Evolutionary conservation across 2,113 vertebrate species (phyloP).

Genomic region (Nanger granti): DNA sequence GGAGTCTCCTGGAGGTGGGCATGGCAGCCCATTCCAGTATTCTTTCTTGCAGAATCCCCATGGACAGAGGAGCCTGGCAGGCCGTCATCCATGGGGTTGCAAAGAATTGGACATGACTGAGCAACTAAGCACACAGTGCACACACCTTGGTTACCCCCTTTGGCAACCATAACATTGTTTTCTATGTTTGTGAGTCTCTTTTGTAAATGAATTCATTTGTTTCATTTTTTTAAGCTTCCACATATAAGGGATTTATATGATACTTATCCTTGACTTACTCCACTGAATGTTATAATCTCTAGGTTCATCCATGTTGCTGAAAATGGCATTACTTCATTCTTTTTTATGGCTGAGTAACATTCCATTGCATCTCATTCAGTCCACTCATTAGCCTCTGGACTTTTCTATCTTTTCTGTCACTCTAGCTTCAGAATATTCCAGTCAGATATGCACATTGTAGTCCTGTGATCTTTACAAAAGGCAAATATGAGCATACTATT

Average conservation of each 20-base stretch:
- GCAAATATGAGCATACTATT: not conserved
- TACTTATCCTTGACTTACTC: not conserved
- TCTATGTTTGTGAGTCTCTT: not conserved
- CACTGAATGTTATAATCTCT: not conserved
- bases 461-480: not conserved
- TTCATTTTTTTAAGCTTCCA: not conserved
- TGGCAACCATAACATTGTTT: not conserved
- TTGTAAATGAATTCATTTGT: not conserved
- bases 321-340: not conserved
- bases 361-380: not conserved
- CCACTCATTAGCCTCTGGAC: not conserved
- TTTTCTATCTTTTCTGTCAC: not conserved
- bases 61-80: not conserved
- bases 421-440: not conserved
- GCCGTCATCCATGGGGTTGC: not conserved
- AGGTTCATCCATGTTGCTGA: not conserved
- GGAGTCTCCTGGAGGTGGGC: not conserved
- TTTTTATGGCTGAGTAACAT: not conserved
- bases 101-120: not conserved
- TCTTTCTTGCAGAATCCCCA: not conserved
- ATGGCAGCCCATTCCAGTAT: not conserved
- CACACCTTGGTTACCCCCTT: not conserved
- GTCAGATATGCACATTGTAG: not conserved
- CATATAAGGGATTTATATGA: not conserved
- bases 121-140: accelerated